Percentiles rank a stretch among this genome's conserved stretches.
Evolutionary conservation across 2,113 vertebrate genomes (phyloP).

Genomic region (Fukomys damarensis): DNA sequence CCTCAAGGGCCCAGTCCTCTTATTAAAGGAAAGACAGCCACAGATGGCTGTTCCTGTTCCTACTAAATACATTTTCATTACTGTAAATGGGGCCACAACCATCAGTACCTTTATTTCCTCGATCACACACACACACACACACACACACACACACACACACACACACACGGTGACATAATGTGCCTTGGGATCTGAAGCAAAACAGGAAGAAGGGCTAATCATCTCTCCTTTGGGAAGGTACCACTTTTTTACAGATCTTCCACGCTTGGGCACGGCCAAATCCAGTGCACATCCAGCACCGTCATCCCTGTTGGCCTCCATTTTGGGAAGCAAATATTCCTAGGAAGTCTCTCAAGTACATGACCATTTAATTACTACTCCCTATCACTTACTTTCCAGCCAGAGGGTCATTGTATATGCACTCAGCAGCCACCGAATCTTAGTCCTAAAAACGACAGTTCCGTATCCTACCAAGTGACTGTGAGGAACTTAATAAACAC

Average conservation of each 20-base stretch:
- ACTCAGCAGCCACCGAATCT: background rate
- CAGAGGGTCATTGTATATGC: background rate
- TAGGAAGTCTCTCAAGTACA: background rate
- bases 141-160: background rate
- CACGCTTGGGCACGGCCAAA: background rate
- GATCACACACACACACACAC: no score
- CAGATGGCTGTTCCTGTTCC: no score
- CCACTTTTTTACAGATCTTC: background rate
- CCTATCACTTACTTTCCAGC: background rate
- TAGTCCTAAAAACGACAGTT: background rate
- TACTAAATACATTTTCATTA: background rate
- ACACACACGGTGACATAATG: rapidly evolving
- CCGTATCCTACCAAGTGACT: background rate
- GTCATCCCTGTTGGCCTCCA: background rate
- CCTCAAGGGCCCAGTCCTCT: background rate
- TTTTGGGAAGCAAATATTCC: background rate
- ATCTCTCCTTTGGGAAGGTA: background rate
- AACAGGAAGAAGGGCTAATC: background rate
- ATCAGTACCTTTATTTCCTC: background rate
- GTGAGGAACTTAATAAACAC: background rate
- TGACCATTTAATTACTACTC: background rate
- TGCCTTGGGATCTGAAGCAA: background rate
- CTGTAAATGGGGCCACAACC: background rate
- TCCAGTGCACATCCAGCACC: background rate
- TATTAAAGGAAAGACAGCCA: background rate